Conservation (phyloP, 2,888 invertebrate species). For the Drosophila buzzatii region DNA sequence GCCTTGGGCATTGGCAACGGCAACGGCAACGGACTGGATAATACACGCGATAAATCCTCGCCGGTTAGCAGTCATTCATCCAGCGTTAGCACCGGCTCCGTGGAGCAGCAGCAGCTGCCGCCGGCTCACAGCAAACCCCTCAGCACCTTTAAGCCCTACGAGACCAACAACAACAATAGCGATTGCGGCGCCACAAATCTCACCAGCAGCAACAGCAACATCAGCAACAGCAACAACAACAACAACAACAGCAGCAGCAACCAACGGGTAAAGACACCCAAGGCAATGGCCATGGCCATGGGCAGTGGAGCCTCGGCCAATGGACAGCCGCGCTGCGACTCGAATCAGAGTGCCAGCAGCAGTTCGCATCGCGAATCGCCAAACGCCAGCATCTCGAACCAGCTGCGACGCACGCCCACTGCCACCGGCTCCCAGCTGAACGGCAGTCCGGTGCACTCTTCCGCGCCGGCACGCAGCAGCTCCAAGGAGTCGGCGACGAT, state of each 20-base stretch:
- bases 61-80: conserved; percentile 85
- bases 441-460: conserved; percentile 71
- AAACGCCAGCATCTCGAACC: conserved; percentile 58
- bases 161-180: conserved; percentile 87
- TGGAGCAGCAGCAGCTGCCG: conserved; percentile 82
- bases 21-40: conserved; percentile 64
- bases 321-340: conserved; percentile 88
- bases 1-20: conserved; percentile 22
- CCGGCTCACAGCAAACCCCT: conserved; percentile 77
- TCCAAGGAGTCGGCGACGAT: conserved; percentile 82
- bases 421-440: conserved; percentile 46
- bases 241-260: conserved; percentile 30
- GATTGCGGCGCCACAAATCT: conserved; percentile 77
- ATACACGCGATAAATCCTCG: conserved; percentile 88
- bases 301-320: conserved; percentile 49
- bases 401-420: conserved; percentile 48
- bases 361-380: conserved; percentile 85
- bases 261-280: conserved; percentile 71
- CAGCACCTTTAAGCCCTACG: conserved; percentile 91
- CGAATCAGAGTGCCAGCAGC: conserved; percentile 90
- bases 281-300: conserved; percentile 30
- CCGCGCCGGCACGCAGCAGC: conserved; percentile 75
- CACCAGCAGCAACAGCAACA: conserved; percentile 76
- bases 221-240: conserved; percentile 30
- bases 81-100: conserved; percentile 86